These are phyloP conservation scores for Apodemus speciosus DNA, from an alignment of 2,113 vertebrate genomes.

Conservation along the genomic window DNA sequence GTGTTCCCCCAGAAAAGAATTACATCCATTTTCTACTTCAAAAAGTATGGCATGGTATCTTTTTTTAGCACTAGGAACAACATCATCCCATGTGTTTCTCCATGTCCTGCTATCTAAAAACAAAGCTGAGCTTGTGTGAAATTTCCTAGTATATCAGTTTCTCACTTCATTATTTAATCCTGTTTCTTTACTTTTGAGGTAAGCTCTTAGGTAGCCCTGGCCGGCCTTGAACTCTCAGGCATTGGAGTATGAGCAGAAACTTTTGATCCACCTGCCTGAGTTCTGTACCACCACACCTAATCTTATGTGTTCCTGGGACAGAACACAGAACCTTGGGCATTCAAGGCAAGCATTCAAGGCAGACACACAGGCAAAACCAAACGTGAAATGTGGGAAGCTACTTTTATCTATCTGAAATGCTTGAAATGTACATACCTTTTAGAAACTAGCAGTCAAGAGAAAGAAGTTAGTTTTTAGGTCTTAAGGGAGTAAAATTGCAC, in stretches of 20 bases:
- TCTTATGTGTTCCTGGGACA: too few relatives aligned
- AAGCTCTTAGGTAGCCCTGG: background rate
- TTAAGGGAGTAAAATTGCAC: conserved; percentile 45
- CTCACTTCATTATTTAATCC: background rate
- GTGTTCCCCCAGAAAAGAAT: conserved; percentile 23
- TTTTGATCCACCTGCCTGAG: background rate
- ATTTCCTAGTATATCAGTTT: conserved; percentile 5
- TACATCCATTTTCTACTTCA: background rate
- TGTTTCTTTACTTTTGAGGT: background rate
- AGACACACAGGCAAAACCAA: background rate
- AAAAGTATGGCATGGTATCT: background rate
- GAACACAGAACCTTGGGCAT: background rate
- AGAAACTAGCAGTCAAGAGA: conserved; percentile 42
- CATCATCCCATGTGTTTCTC: conserved; percentile 17
- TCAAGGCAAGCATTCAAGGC: background rate
- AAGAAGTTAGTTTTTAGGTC: conserved; percentile 11
- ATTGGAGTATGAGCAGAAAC: background rate
- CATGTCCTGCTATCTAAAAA: background rate
- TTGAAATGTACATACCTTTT: conserved; percentile 39
- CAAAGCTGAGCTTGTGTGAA: conserved; percentile 19
- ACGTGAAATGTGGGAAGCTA: background rate
- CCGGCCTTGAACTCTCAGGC: background rate
- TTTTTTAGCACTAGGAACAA: conserved; percentile 15
- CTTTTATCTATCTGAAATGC: conserved; percentile 23
- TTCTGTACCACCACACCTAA: background rate